Evolutionary conservation across 2,797 vertebrate species (phyloP), one percentile per base, ranked within the genome.

Genomic region (Sitta carolinensis): DNA sequence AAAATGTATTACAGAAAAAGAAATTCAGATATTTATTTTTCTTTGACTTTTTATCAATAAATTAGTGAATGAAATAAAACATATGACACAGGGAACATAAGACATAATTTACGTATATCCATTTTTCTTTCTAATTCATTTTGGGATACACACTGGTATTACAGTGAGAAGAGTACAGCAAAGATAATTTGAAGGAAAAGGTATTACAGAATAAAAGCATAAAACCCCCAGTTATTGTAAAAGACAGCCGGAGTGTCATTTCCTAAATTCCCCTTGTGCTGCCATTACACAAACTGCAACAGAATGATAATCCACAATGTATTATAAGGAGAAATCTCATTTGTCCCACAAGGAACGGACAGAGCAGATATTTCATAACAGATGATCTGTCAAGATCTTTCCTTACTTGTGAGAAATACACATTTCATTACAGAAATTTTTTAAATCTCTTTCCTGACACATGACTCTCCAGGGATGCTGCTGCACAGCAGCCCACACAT

Each of bases 171-270:
- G 25, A 34, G 30, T 57, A 76, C 20, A 77, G 90, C 61, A 84
- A 84, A 80, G 78, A 83, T 64, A 82, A 92, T 58, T 83, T 76
- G 78, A 87, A 90, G 61, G 68, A 90, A 91, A 64, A 94, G 50
- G 74, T 82, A 89, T 79, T 91, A 90, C 40, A 36, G 52, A 48
- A 57, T 18, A 63, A 94, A 87, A 61, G 75, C 75, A 80, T 77
- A 58, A 85, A 91, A 85, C 84, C 25, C 67, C 47, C 61, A 79
- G 72, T 93, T 92, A 94, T 83, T 94, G 90, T 76, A 96, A 42
- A 93, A 95, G 93, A 95, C 90, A 96, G 90, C 84, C 95, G 84
- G 86, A 90, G 83, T 87, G 89, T 83, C 90, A 94, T 80, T 95
- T 89, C 90, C 82, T 89, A 75, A 92, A 93, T 93, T 95, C 93